Evolutionary conservation across 1,140 invertebrate species (phyloP), one percentile per base, ranked within the genome.

Genomic region (Panonychus citri): DNA sequence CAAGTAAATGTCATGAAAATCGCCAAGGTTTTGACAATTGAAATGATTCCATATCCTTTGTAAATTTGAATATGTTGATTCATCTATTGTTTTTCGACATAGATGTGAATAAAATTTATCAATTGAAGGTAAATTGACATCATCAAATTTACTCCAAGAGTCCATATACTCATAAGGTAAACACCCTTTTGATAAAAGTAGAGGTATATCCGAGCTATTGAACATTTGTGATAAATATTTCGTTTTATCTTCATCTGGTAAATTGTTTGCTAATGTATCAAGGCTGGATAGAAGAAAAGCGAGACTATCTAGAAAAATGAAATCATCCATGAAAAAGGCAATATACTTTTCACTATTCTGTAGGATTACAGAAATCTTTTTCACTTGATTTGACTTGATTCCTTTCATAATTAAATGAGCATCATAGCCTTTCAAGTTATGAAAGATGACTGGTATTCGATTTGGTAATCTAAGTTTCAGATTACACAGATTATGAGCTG

Each of bases 1-100:
- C 24, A 70, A 60, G 62, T 73, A 73, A 28, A 73, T 58, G 54
- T 70, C 66, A 39, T 67, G 62, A 64, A 70, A 71, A 48, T 73
- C 64, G 15, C 65, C 59, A 19, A 73, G 40, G 53, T 56, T 67
- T 59, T 63, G 49, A 54, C 66, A 62, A 25, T 67, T 63, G 49
- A 66, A 66, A 13, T 40, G 48, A 21, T 62, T 57, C 60, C 57
- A 67, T 12, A 67, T 57, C 1, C 30, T 57, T 56, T 61, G 15
- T 0, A 39, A 17, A 4, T 17, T 43, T 4, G 5, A 4, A 43
- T 43, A 43, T 7, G 15, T 17, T 17, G 5, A 4, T n/a, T 43
- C 5, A 43, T 43, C 40, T 4, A 43, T 21, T 7, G 40, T n/a
- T 21, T 43, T 43, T 17, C 3, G 4, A 7, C 3, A n/a, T 21